A percentile compares a stretch with the other conserved stretches of the same genome.
Evolutionary conservation across 37 sponge, comb jelly and placozoan genomes (phyloP).

Genomic region (Corticium candelabrum): DNA sequence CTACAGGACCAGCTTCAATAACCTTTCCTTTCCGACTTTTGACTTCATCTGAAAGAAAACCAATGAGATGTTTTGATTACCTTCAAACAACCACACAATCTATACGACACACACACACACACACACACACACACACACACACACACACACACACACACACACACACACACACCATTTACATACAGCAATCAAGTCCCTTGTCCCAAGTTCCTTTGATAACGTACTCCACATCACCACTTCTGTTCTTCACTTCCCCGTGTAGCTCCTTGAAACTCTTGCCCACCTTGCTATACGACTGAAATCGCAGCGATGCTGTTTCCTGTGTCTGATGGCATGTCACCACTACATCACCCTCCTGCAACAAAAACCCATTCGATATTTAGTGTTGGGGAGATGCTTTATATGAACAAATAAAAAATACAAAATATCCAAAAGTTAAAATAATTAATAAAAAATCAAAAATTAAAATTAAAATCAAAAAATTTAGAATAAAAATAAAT

Average conservation of each 20-base stretch:
- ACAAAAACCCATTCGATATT: background rate
- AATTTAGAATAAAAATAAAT: background rate
- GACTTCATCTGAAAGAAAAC: no score
- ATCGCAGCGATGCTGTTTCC: slow-evolving; percentile 59
- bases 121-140: background rate
- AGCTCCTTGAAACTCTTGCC: slow-evolving; percentile 56
- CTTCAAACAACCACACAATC: no score
- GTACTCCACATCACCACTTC: slow-evolving; percentile 30
- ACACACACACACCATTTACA: no score
- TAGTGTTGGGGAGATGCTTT: background rate
- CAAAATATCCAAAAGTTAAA: background rate
- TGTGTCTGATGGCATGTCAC: slow-evolving; percentile 67
- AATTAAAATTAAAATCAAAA: background rate
- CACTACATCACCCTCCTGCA: slow-evolving; percentile 78
- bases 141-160: background rate
- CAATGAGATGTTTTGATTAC: no score
- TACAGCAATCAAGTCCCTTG: slow-evolving; percentile 34
- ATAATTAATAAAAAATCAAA: no score
- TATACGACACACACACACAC: no score
- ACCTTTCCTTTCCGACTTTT: no score
- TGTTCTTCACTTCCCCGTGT: slow-evolving; percentile 48
- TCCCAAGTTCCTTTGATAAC: slow-evolving; percentile 73
- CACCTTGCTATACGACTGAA: slow-evolving; percentile 52
- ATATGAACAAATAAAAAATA: background rate
- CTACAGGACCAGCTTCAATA: no score